phyloP scores from a whole-genome alignment of 2,888 invertebrate species.

The Julus scandinavius region DNA sequence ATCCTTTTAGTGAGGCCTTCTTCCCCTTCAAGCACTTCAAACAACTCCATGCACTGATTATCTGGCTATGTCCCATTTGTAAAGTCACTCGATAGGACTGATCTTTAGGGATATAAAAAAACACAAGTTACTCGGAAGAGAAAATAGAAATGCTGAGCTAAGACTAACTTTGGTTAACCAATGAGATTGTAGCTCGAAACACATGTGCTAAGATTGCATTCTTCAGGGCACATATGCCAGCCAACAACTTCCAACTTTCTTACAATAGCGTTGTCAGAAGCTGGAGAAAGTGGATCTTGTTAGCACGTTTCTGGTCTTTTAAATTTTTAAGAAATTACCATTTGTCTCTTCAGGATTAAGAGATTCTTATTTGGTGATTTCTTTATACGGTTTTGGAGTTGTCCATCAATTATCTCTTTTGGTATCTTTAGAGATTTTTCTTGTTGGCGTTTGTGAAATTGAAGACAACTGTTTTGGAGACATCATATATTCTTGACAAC shows the following conservation, averaged over 20 bases:
- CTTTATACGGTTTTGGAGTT: not conserved
- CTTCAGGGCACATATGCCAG: not conserved
- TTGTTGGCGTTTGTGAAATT: too few species aligned
- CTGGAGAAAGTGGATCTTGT: not conserved
- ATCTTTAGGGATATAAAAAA: not conserved
- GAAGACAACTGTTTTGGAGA: too few species aligned
- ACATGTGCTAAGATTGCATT: not conserved
- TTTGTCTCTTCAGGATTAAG: not conserved
- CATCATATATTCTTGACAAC: too few species aligned
- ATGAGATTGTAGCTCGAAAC: not conserved
- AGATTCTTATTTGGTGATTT: not conserved
- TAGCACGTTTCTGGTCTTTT: not conserved
- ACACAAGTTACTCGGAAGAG: not conserved
- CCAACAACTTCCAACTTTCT: not conserved
- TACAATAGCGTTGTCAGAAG: conserved; percentile 17
- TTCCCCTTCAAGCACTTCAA: conserved; percentile 39
- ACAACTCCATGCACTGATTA: conserved; percentile 4
- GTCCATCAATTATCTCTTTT: not conserved
- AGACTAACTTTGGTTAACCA: not conserved
- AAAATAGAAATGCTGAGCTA: conserved; percentile 52
- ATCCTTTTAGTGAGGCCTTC: conserved; percentile 33
- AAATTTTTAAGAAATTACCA: not conserved
- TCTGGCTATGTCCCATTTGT: conserved; percentile 43
- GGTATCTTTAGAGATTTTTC: not conserved
- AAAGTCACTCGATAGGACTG: not conserved